Evolutionary conservation across 1,140 invertebrate species (phyloP).

Genomic region (Drosophila orosa): DNA sequence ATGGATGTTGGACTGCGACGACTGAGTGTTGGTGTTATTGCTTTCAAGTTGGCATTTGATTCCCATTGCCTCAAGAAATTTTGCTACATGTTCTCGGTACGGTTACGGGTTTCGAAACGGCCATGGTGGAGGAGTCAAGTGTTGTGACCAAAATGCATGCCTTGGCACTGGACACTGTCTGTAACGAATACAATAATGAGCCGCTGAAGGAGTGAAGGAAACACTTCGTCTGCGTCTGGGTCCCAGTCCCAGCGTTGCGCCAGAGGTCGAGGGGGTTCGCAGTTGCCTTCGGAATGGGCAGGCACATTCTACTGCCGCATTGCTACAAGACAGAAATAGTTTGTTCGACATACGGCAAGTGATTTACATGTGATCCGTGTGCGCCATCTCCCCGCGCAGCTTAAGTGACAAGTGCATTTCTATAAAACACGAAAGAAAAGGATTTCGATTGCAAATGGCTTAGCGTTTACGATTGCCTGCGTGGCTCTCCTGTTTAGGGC

Average conservation of each 20-base stretch:
- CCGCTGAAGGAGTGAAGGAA: conserved; percentile 3
- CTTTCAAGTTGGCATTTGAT: conserved; percentile 82
- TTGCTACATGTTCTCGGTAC: conserved; percentile 64
- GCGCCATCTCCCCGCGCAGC: conserved; percentile 1
- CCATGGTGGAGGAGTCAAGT: conserved; percentile 11
- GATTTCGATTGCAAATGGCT: conserved; percentile 47
- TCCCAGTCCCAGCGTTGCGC: conserved; percentile 4
- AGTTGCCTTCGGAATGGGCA: conserved; percentile 31
- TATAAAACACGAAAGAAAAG: conserved; percentile 74
- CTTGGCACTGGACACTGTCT: conserved; percentile 31
- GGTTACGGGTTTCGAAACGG: conserved; percentile 4
- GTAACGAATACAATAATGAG: conserved; percentile 43
- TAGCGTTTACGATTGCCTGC: conserved; percentile 27
- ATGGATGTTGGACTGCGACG: conserved; percentile 51
- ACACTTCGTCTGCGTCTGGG: conserved; percentile 21
- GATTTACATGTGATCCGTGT: conserved; percentile 48
- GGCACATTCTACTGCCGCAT: conserved; percentile 66
- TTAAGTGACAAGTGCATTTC: conserved; percentile 51
- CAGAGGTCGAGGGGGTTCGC: conserved; percentile 1
- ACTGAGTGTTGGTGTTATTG: conserved; percentile 66
- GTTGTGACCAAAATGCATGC: conserved; percentile 8
- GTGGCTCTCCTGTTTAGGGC: conserved; percentile 5
- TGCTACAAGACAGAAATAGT: conserved; percentile 63
- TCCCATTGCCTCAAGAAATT: conserved; percentile 79
- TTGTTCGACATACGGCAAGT: conserved; percentile 37